phyloP scores from a whole-genome alignment of 2,797 vertebrate genomes.

The Gadopsis bispinosus region DNA sequence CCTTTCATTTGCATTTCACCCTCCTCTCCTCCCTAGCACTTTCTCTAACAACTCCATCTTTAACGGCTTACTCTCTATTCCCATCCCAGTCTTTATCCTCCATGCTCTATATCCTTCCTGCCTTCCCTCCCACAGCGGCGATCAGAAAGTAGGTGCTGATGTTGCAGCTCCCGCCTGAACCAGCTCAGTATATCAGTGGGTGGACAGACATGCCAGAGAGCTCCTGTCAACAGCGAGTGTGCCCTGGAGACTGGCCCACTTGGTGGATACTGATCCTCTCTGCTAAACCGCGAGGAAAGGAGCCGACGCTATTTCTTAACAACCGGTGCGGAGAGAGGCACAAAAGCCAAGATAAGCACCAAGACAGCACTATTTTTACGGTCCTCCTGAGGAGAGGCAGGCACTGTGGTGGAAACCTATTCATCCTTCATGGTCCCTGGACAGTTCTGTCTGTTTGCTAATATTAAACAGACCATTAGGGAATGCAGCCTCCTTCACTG shows the following conservation, averaged over 20 bases:
- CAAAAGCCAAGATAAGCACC: constrained; percentile 60
- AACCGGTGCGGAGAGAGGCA: constrained; percentile 45
- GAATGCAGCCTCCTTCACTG: constrained; percentile 24
- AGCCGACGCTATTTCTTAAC: constrained; percentile 54
- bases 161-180: constrained; percentile 68
- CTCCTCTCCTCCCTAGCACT: background rate
- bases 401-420: constrained; percentile 33
- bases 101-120: constrained; percentile 61
- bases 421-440: constrained; percentile 47
- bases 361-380: constrained; percentile 73
- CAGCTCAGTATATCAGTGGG: constrained; percentile 70
- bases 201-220: constrained; percentile 72
- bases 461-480: constrained; percentile 58
- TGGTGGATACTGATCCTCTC: constrained; percentile 54
- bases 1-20: constrained; percentile 39
- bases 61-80: constrained; percentile 62
- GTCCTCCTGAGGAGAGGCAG: constrained; percentile 32
- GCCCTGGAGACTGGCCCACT: constrained; percentile 70
- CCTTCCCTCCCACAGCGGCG: constrained; percentile 67
- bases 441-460: constrained; percentile 43
- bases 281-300: constrained; percentile 56
- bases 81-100: constrained; percentile 70
- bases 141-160: constrained; percentile 78
- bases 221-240: constrained; percentile 62
- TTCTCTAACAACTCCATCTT: constrained; percentile 53